Evolutionary conservation across 1,140 invertebrate genomes (phyloP).

Genomic region (Ostrea edulis): DNA sequence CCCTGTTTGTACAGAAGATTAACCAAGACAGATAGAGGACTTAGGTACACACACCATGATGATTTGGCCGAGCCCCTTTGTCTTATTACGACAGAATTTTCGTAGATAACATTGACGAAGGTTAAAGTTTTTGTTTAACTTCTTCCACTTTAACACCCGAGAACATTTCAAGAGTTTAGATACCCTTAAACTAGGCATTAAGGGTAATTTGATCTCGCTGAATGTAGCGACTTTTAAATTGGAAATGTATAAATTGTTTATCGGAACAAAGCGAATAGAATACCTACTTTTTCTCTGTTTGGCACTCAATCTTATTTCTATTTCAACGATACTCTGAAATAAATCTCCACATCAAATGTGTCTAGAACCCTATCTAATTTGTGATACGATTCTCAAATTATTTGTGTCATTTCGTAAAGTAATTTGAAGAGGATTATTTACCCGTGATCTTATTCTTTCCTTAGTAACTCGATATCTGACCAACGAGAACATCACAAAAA

Average conservation of each 20-base stretch:
- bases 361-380: not conserved
- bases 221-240: conserved; percentile 1
- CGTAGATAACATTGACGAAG: not conserved
- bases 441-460: not conserved
- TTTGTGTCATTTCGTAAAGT: conserved; percentile 20
- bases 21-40: not conserved
- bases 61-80: not conserved
- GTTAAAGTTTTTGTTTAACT: conserved; percentile 16
- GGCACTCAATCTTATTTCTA: not conserved
- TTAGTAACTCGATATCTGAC: conserved; percentile 1
- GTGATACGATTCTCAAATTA: conserved; percentile 18
- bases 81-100: not conserved
- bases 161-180: conserved; percentile 31
- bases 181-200: conserved; percentile 22
- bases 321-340: not conserved
- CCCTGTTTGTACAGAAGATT: not conserved
- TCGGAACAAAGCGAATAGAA: not conserved
- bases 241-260: conserved; percentile 9
- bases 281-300: not conserved
- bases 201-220: conserved; percentile 32
- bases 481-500: not conserved
- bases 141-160: conserved; percentile 38
- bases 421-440: conserved; percentile 28
- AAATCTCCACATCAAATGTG: conserved; percentile 28
- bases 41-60: not conserved